These are phyloP conservation scores for Crocallis elinguaria DNA, from an alignment of 2,888 invertebrate species.

Conservation along the genomic window DNA sequence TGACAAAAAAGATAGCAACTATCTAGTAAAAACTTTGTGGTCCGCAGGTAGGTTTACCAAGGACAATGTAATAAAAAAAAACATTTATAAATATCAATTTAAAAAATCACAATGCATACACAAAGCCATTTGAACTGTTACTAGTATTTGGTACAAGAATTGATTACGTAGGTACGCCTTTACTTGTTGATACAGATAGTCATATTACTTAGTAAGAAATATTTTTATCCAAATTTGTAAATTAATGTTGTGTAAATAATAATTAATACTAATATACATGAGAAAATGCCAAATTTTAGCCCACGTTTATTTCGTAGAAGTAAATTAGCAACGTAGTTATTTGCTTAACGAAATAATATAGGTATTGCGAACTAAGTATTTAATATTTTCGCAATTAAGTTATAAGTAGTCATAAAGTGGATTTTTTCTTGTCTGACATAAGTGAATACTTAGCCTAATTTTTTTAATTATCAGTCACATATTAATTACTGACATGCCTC, in stretches of 20 bases:
- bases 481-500: too few species aligned
- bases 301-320: slow-evolving; percentile 5
- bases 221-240: slow-evolving; percentile 10
- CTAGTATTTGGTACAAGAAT: neutral
- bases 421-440: neutral
- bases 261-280: neutral
- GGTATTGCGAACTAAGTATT: neutral
- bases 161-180: neutral
- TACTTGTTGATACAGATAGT: neutral
- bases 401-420: neutral
- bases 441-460: neutral
- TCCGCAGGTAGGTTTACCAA: too few species aligned
- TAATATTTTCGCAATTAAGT: neutral
- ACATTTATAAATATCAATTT: neutral
- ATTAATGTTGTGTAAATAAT: slow-evolving; percentile 6
- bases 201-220: neutral
- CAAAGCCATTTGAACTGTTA: neutral
- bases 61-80: too few species aligned
- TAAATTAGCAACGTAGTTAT: neutral
- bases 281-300: slow-evolving; percentile 13
- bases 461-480: too few species aligned
- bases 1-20: neutral
- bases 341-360: neutral
- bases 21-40: neutral
- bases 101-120: neutral